A percentile compares a stretch with the other conserved stretches of the same genome.
Conservation (phyloP, 2,113 vertebrate species). For the Rallus limicola region DNA sequence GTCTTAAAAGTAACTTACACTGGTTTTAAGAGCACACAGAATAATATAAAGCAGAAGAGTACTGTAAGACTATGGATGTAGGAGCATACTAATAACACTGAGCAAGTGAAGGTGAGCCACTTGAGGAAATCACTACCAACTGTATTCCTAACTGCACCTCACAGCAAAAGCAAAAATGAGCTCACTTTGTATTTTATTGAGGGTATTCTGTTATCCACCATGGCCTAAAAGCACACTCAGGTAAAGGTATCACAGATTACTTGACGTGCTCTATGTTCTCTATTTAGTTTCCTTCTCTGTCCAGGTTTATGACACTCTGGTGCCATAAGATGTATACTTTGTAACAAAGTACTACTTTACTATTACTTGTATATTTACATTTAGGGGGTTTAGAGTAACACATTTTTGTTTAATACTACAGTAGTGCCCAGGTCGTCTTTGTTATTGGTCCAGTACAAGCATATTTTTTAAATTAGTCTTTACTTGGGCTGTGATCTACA, state of each 20-base stretch:
- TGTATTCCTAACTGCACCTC: background rate
- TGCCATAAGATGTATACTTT: background rate
- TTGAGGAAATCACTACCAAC: background rate
- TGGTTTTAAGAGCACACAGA: background rate
- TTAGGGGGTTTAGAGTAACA: background rate
- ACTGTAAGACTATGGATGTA: background rate
- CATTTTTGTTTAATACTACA: background rate
- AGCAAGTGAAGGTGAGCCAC: background rate
- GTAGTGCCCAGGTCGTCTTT: background rate
- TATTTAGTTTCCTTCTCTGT: background rate
- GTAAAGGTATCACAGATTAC: background rate
- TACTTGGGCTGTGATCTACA: background rate
- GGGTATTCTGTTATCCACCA: background rate
- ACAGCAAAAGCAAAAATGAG: background rate
- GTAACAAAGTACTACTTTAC: background rate
- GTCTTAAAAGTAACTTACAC: background rate
- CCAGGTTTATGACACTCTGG: background rate
- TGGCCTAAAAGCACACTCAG: background rate
- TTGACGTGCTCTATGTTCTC: background rate
- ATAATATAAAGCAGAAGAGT: background rate
- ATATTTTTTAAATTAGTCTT: background rate
- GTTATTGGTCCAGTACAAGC: background rate
- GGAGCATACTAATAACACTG: background rate
- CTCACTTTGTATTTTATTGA: background rate
- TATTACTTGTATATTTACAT: background rate